These are phyloP conservation scores for Tricholaema leucomelas DNA, from an alignment of 2,113 vertebrate genomes.

Conservation along the genomic window DNA sequence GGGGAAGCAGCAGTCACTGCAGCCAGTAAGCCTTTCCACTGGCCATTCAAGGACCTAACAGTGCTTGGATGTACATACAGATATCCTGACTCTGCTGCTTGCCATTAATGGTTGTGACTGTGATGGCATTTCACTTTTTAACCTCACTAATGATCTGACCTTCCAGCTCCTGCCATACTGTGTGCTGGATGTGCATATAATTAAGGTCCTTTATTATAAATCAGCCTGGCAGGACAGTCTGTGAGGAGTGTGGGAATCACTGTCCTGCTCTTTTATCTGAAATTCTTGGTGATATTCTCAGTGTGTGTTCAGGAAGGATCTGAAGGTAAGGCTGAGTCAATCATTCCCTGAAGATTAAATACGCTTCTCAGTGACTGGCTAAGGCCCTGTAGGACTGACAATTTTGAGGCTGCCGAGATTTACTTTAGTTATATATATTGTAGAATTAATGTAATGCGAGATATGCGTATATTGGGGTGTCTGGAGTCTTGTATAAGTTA, in stretches of 20 bases:
- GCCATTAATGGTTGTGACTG: background rate
- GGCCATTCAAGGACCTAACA: background rate
- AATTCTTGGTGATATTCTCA: background rate
- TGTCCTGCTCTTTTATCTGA: conserved; percentile 1
- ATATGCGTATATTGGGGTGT: background rate
- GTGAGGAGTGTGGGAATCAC: background rate
- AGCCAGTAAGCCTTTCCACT: background rate
- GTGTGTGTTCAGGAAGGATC: background rate
- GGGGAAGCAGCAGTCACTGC: background rate
- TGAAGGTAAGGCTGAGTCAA: background rate
- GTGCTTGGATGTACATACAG: background rate
- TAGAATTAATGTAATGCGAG: background rate
- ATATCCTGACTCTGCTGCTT: background rate
- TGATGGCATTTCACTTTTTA: background rate
- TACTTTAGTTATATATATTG: conserved; percentile 17
- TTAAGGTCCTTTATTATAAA: background rate
- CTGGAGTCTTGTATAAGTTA: background rate
- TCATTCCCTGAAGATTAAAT: conserved; percentile 37
- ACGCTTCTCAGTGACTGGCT: background rate
- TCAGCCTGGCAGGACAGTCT: background rate
- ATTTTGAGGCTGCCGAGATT: conserved; percentile 13
- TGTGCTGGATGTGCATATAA: background rate
- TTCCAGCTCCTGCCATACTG: background rate
- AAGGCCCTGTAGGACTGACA: background rate
- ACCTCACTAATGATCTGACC: background rate